Conservation (phyloP, 1,140 invertebrate genomes). For the Pseudachorutes palmiensis region DNA sequence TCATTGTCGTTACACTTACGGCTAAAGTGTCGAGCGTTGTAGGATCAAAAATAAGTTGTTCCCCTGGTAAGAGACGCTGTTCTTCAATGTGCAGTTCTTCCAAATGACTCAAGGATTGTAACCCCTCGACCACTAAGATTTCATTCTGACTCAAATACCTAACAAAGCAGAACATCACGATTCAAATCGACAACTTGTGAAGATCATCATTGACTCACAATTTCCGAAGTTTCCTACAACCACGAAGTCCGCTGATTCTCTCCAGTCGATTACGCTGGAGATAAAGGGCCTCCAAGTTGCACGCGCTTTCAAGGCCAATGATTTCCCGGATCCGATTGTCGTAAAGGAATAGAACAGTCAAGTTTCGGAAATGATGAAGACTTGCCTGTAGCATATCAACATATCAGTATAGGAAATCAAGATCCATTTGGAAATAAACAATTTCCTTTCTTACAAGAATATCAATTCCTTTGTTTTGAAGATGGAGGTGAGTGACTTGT, state of each 20-base stretch:
- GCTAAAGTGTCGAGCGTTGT: slow-evolving; percentile 51
- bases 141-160: slow-evolving; percentile 54
- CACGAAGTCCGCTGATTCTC: slow-evolving; percentile 55
- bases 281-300: slow-evolving; percentile 56
- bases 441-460: slow-evolving; percentile 39
- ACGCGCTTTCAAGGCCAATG: slow-evolving; percentile 50
- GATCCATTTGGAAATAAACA: slow-evolving; percentile 14
- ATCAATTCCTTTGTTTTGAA: slow-evolving; percentile 29
- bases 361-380: slow-evolving; percentile 49
- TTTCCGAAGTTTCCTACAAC: slow-evolving; percentile 52
- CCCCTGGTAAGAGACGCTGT: slow-evolving; percentile 50
- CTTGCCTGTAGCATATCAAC: slow-evolving; percentile 43
- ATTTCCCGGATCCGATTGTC: slow-evolving; percentile 54
- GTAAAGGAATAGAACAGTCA: slow-evolving; percentile 60
- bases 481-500: slow-evolving; percentile 28
- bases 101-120: slow-evolving; percentile 52
- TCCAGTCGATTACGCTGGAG: slow-evolving; percentile 58
- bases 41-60: slow-evolving; percentile 59
- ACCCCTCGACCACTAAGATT: slow-evolving; percentile 58
- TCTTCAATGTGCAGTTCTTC: slow-evolving; percentile 59
- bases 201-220: slow-evolving; percentile 42
- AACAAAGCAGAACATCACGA: background rate
- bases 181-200: background rate
- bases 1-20: slow-evolving; percentile 43
- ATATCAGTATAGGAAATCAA: no score